Conservation (phyloP, 2,888 invertebrate genomes). For the Chorisops tibialis region DNA sequence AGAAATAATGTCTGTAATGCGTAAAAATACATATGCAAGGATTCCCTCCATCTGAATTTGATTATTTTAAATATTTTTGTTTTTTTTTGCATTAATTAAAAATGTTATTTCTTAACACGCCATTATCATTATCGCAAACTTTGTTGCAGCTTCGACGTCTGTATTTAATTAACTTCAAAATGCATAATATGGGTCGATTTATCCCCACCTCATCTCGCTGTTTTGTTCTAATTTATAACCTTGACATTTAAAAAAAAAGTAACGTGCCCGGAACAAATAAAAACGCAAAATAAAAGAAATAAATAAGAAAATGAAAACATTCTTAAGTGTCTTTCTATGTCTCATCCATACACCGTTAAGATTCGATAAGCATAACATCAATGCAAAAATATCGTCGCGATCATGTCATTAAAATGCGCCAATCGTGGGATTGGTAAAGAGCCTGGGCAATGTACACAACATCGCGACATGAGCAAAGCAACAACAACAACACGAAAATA, state of each 20-base stretch:
- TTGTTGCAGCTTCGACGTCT: too few relatives aligned
- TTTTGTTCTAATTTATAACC: background rate
- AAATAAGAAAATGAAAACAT: constrained; percentile 4
- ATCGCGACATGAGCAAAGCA: background rate
- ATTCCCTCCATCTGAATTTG: too few relatives aligned
- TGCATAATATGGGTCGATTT: too few relatives aligned
- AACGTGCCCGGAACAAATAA: too few relatives aligned
- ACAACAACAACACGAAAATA: background rate
- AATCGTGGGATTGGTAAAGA: constrained; percentile 19
- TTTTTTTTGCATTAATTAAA: too few relatives aligned
- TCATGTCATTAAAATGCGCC: constrained; percentile 22
- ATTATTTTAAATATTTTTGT: too few relatives aligned
- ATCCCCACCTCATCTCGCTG: too few relatives aligned
- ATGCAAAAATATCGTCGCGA: constrained; percentile 26
- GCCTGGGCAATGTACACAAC: background rate
- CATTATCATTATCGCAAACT: too few relatives aligned
- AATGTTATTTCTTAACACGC: too few relatives aligned
- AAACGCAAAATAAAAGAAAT: background rate
- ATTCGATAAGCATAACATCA: constrained; percentile 28
- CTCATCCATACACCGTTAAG: background rate
- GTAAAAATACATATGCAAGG: too few relatives aligned
- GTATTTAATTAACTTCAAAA: too few relatives aligned
- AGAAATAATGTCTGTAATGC: too few relatives aligned
- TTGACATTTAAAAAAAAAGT: constrained; percentile 1
- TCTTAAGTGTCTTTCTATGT: constrained; percentile 26